Base-by-base conservation (phyloP, 2,797 vertebrate species). In the Erpetoichthys calabaricus region DNA sequence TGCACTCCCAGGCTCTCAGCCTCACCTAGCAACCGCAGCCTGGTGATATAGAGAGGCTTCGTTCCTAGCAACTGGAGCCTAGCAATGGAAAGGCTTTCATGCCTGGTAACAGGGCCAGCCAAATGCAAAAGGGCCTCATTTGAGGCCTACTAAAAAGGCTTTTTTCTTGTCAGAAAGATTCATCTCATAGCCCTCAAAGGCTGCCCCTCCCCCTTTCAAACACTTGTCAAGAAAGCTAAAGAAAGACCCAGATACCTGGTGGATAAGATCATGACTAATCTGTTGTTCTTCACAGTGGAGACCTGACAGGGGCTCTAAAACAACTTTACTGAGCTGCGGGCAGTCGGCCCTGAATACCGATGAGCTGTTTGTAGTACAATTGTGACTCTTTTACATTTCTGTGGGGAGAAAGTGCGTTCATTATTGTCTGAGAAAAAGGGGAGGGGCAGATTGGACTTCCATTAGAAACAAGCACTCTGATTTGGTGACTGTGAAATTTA, bases 191-290 rank as follows among this genome's bases (percentile, higher is more conserved):
- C 77, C 75, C 80, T 85, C 84, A 86, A 89, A 87, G 81, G 76
- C 73, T 69, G 80, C 74, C 83, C 82, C 86, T 81, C 84, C 83
- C 86, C 80, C 76, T 79, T 84, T 78, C 82, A 87, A 86, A 87
- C 79, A 79, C 79, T 78, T 80, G 82, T 87, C 86, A 87, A 84
- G 73, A 73, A 83, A 74, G 55, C 83, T 82, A 86, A 79, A 77
- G 82, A 86, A 76, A 77, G 75, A 70, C 71, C 71, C 72, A 84
- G 79, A 82, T 78, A 66, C 80, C 68, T 78, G 80, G 83, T 77
- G 79, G 86, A 90, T 90, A 86, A 87, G 87, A 92, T 91, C 89
- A 88, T 86, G 81, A 80, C 73, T 92, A 91, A 91, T 91, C 87
- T 87, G 81, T 82, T 88, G 89, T 90, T 90, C 82, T 80, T 85